Evolutionary conservation across 2,888 invertebrate genomes (phyloP), one percentile per base, ranked within the genome.

Genomic region (Apoda limacodes): DNA sequence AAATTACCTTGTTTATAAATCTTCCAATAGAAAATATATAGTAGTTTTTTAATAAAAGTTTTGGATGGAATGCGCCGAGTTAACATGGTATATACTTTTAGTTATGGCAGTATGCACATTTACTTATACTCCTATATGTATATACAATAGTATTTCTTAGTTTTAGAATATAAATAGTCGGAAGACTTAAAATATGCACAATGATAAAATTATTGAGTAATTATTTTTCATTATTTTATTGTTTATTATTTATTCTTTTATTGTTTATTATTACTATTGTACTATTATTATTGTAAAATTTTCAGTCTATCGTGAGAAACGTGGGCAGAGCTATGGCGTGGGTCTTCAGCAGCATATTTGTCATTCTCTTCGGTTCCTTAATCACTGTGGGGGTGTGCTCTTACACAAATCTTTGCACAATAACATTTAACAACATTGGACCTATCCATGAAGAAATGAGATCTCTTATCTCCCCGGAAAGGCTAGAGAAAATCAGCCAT

Each of bases 391-490:
- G 66, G 9, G 60, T 87, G 1, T 88, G 88, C 50, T 75, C 83
- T 1, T 80, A 86, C 39, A 87, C 88, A 1, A 82, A 86, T 5
- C 48, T 88, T 9, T 88, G 88, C 51, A 72, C 74, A 3, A 83
- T 87, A 31, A 70, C 69, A 1, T 85, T 86, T 52, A 48, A 87
- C 32, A 88, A 88, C 32, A 75, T 82, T 7, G 83, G 86, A 9
- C 82, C 82, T 1, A 85, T 87, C 37, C 75, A 66, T 22, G 76
- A 80, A 44, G 71, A 86, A 34, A 82, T 87, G 57, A 70, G 85
- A 12, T 58, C 83, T 0, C 60, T 84, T 6, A 78, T 87, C 42
- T 83, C 82, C 1, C 83, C 85, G 1, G 86, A 87, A 25, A 72
- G 78, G 17, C 74, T 85, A 5, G 85, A 87, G 28, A 82, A 76